Evolutionary conservation across 1,140 invertebrate genomes (phyloP).

Genomic region (Heterodera schachtii): DNA sequence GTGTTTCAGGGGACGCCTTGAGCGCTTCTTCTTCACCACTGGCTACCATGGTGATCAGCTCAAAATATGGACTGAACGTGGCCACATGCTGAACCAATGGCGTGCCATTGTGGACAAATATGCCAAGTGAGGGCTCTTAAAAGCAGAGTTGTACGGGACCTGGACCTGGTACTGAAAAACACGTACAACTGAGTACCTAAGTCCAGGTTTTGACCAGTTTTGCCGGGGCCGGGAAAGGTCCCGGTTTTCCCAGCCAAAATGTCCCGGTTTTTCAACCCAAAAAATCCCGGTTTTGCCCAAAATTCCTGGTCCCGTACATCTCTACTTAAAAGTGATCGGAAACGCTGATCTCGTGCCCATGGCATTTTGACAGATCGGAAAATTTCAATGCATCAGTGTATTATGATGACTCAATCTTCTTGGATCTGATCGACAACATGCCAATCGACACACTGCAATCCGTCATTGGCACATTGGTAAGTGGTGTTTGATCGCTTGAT

Average conservation of each 20-base stretch:
- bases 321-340: too few species aligned
- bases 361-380: constrained; percentile 48
- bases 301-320: too few species aligned
- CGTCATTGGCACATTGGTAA: constrained; percentile 55
- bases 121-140: constrained; percentile 44
- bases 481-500: not conserved
- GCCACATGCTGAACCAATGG: constrained; percentile 61
- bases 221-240: too few species aligned
- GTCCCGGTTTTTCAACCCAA: too few species aligned
- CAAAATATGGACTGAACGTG: constrained; percentile 57
- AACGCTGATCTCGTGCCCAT: not conserved
- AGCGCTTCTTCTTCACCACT: constrained; percentile 65
- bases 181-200: too few species aligned
- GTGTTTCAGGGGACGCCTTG: constrained; percentile 47
- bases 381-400: constrained; percentile 60
- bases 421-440: constrained; percentile 67
- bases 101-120: constrained; percentile 60
- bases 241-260: too few species aligned
- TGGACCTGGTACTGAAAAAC: too few species aligned
- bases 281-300: too few species aligned
- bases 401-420: constrained; percentile 61
- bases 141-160: too few species aligned
- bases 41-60: constrained; percentile 62
- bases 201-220: too few species aligned
- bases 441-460: constrained; percentile 66